These are phyloP conservation scores for Vespertilio murinus DNA, from an alignment of 2,797 vertebrate species.

Conservation along the genomic window DNA sequence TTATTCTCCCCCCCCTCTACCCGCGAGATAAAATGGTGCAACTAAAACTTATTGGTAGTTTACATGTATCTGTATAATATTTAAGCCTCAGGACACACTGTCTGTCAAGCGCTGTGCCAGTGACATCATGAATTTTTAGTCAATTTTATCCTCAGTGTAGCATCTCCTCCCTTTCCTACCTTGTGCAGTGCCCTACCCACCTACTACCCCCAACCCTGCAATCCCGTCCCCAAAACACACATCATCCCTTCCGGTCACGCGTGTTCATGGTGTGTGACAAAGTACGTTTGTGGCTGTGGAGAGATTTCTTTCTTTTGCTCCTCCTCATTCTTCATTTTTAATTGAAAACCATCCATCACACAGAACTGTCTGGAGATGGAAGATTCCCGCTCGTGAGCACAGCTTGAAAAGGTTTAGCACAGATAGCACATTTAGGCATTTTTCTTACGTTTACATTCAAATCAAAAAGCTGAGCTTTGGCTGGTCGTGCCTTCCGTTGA, in stretches of 20 bases:
- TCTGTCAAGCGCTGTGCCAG: rapidly evolving
- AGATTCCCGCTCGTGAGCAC: neutral
- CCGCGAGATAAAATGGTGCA: neutral
- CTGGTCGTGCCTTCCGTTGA: neutral
- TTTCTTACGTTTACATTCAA: neutral
- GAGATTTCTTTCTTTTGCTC: neutral
- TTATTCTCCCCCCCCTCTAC: neutral
- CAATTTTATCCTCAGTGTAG: neutral
- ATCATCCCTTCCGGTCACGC: neutral
- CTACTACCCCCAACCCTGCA: neutral
- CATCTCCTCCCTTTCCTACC: neutral
- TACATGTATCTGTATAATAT: neutral
- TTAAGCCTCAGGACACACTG: neutral
- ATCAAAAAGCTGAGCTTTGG: neutral
- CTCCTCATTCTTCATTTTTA: neutral
- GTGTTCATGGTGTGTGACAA: rapidly evolving
- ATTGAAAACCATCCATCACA: neutral
- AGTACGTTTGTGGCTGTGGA: neutral
- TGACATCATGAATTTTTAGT: neutral
- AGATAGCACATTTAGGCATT: neutral
- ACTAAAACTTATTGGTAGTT: neutral
- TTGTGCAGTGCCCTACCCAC: neutral
- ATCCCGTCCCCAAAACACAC: neutral
- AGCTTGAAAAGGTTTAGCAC: neutral
- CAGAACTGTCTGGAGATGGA: neutral